A percentile compares a stretch with the other conserved stretches of the same genome.
Conservation (phyloP, 1,140 invertebrate species). For the Cepaea nemoralis region DNA sequence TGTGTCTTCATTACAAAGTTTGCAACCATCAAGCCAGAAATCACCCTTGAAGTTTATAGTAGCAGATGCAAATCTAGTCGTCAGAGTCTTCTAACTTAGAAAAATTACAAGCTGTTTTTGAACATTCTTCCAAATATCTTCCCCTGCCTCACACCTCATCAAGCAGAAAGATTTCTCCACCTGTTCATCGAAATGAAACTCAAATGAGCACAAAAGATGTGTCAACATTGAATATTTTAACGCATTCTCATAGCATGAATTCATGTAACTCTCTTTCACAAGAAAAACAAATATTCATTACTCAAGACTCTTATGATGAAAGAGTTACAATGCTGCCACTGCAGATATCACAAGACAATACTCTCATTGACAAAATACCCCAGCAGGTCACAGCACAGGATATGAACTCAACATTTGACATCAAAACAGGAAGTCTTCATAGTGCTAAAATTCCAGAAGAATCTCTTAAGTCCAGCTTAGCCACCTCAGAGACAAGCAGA, state of each 20-base stretch:
- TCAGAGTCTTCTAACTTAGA: conserved; percentile 14
- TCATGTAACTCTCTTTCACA: not conserved
- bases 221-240: too few species aligned
- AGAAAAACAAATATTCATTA: not conserved
- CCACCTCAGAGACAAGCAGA: not conserved
- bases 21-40: not conserved
- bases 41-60: not conserved
- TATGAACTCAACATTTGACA: not conserved
- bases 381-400: not conserved
- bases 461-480: not conserved
- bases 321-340: not conserved
- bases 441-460: not conserved
- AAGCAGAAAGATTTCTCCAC: not conserved
- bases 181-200: not conserved
- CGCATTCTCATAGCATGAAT: not conserved
- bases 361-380: not conserved
- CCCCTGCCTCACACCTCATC: not conserved
- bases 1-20: not conserved
- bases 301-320: not conserved
- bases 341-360: not conserved
- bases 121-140: conserved; percentile 25
- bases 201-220: not conserved
- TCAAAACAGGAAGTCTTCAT: not conserved
- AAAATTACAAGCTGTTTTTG: conserved; percentile 23
- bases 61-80: not conserved